Evolutionary conservation across 2,113 vertebrate species (phyloP).

Genomic region (Mus musculus): GRCm39 chr14:117706001-117706500

Average conservation of each 20-base stretch:
- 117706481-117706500: neutral
- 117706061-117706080: constrained; percentile 58
- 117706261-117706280: fast-evolving
- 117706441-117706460: neutral
- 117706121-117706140: constrained; percentile 51
- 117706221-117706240: neutral
- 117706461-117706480: neutral
- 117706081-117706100: constrained; percentile 55
- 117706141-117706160: constrained; percentile 11
- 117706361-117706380: neutral
- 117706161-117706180: constrained; percentile 60
- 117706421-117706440: constrained; percentile 24
- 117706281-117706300: neutral
- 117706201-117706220: neutral
- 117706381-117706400: constrained; percentile 26
- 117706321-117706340: neutral
- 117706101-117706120: constrained; percentile 65
- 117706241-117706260: neutral
- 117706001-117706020: constrained; percentile 67
- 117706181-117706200: constrained; percentile 47
- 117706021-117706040: constrained; percentile 63
- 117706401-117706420: constrained; percentile 37
- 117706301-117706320: neutral
- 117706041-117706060: constrained; percentile 68
- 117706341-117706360: neutral